Base-by-base conservation (phyloP, 2,797 vertebrate species). In the Clarias fuscus region DNA sequence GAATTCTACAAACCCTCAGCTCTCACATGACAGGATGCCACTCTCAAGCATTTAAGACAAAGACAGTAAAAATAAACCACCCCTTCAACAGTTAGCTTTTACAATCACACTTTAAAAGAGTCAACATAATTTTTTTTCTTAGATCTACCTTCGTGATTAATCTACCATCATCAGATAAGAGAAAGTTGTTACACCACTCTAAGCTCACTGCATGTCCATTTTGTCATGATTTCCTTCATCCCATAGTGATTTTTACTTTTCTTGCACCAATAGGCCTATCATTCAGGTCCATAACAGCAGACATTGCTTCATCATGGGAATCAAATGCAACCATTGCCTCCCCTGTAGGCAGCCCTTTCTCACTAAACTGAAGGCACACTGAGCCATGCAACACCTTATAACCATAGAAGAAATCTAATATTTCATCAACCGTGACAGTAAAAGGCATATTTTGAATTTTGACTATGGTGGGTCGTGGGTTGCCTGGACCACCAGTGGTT, bases 271-370 rank as follows among this genome's bases (percentile, higher is more conserved):
- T 99, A 90, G 98, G 98, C 89, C 98, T 95, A 91, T 99, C 98
- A 93, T 99, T 99, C 88, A 99, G 96, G 93, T 99, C 98, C 94
- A 98, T 96, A 84, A 99, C 98, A 61, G 98, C 98, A 61, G 98
- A 97, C 90, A 96, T 94, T 79, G 98, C 98, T 95, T 99, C 98
- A 91, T 99, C 97, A 0, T 97, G 97, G 90, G 95, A 99, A 91
- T 99, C 97, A n/a, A 99, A 99, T 85, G 98, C 98, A 90, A 99
- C 98, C 98, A 99, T 98, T 84, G 98, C 98, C 95, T 99, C 98
- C 13, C 98, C 98, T 82, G 97, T 99, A 84, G 98, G 97, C 93
- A 99, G 95, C 86, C 98, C 98, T 92, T 99, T 99, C 59, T 99
- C 98, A 88, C 96, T 99, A 91, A 97, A 98, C 91, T 99, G 99